phyloP scores from a whole-genome alignment of 1,140 invertebrate species.

The Drosophila kepulauana region DNA sequence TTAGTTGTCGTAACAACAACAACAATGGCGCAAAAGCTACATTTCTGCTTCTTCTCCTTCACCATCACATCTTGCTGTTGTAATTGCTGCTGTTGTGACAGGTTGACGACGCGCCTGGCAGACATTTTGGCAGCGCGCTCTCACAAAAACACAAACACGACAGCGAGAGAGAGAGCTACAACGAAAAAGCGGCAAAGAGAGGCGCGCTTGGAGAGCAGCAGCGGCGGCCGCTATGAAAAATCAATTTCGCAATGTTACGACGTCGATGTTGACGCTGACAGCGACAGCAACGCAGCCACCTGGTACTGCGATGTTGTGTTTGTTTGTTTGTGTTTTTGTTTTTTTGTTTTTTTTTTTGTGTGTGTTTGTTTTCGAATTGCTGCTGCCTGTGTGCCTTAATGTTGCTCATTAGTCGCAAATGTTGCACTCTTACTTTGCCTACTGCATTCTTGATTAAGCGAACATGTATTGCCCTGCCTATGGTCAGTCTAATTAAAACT shows the following conservation, averaged over 20 bases:
- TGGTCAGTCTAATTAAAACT: constrained; percentile 6
- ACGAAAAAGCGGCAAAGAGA: background rate
- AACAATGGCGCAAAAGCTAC: constrained; percentile 16
- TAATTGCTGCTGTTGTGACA: constrained; percentile 57
- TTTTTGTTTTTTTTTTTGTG: constrained; percentile 23
- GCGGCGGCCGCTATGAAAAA: constrained; percentile 67
- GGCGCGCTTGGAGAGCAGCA: constrained; percentile 14
- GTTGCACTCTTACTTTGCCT: constrained; percentile 1
- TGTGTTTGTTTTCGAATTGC: constrained; percentile 38
- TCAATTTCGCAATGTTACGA: constrained; percentile 82
- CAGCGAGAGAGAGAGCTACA: constrained; percentile 18
- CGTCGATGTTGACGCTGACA: constrained; percentile 44
- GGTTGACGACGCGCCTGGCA: constrained; percentile 72
- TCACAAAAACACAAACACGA: constrained; percentile 25
- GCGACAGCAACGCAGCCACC: background rate
- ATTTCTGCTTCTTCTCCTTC: constrained; percentile 30
- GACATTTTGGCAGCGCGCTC: constrained; percentile 75
- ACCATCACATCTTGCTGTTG: background rate
- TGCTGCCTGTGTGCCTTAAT: constrained; percentile 44
- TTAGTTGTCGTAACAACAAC: constrained; percentile 54
- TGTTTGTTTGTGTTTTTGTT: constrained; percentile 35
- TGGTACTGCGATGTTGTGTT: constrained; percentile 54
- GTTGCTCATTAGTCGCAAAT: constrained; percentile 41
- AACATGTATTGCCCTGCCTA: constrained; percentile 13
- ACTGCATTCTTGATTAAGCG: constrained; percentile 27